Conservation (phyloP, 2,888 invertebrate genomes). For the Craniophora ligustri region DNA sequence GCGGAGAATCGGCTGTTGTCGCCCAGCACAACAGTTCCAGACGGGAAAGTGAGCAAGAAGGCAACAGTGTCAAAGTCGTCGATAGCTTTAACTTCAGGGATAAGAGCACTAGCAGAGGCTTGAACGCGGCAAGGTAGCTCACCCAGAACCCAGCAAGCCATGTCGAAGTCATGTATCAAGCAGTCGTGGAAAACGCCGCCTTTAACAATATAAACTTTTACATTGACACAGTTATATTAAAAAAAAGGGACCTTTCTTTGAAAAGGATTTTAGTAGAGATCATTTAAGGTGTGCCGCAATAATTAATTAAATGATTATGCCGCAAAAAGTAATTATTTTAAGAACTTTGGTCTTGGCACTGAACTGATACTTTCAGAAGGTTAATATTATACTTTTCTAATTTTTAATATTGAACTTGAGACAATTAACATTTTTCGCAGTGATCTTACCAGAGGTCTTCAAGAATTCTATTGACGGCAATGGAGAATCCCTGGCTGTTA, state of each 20-base stretch:
- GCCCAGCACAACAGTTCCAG: conserved; percentile 89
- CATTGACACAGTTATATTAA: no score
- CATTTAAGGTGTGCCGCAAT: no score
- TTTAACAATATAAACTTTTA: no score
- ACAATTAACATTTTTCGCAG: neutral
- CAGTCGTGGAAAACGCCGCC: conserved; percentile 92
- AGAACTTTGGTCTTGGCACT: no score
- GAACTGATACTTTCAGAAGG: no score
- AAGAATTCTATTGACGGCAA: conserved; percentile 90
- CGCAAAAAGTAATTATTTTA: no score
- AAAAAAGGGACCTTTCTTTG: no score
- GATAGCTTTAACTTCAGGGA: conserved; percentile 89
- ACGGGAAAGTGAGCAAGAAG: conserved; percentile 89
- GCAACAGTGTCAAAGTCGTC: conserved; percentile 90
- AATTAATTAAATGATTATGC: no score
- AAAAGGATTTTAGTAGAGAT: no score
- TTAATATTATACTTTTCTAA: no score
- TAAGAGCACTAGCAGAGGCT: conserved; percentile 85
- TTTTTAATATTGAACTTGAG: no score
- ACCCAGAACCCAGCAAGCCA: conserved; percentile 90
- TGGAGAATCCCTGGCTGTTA: conserved; percentile 90
- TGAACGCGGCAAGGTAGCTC: conserved; percentile 89
- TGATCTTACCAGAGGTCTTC: conserved; percentile 84
- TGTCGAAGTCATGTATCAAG: conserved; percentile 91
- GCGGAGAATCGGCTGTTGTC: conserved; percentile 90